These are phyloP conservation scores for Neotragus moschatus DNA, from an alignment of 2,113 vertebrate species.

Conservation along the genomic window DNA sequence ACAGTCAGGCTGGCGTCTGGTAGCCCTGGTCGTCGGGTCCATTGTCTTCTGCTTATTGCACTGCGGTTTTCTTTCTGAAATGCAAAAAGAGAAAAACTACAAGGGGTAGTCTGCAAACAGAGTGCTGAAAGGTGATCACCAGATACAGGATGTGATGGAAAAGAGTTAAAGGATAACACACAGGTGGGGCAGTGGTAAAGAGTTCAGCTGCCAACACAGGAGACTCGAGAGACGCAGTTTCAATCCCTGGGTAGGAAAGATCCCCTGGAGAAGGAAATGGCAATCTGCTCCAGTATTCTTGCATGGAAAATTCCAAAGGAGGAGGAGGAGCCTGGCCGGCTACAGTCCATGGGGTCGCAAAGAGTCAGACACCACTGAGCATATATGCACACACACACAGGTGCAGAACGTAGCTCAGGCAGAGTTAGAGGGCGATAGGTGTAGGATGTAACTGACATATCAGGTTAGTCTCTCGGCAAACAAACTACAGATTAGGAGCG, in stretches of 20 bases:
- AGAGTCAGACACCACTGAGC: not conserved
- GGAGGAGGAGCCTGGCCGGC: not conserved
- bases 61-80: not conserved
- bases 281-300: not conserved
- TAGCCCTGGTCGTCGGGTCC: not conserved
- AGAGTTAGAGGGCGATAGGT: not conserved
- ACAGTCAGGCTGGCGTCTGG: not conserved
- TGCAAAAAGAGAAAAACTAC: not conserved
- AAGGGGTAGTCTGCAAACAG: not conserved
- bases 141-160: not conserved
- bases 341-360: fast-evolving
- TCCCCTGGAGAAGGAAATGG: not conserved
- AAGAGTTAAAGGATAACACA: not conserved
- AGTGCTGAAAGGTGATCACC: not conserved
- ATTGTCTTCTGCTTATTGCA: not conserved
- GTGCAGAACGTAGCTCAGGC: fast-evolving
- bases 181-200: not conserved
- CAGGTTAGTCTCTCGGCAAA: not conserved
- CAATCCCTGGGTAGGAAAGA: not conserved
- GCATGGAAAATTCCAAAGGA: not conserved
- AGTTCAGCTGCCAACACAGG: fast-evolving
- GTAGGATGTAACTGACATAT: not conserved
- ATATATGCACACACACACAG: fast-evolving
- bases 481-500: not conserved
- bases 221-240: not conserved